Evolutionary conservation across 2,797 vertebrate genomes (phyloP), one percentile per base, ranked within the genome.

Genomic region (Salmo trutta): DNA sequence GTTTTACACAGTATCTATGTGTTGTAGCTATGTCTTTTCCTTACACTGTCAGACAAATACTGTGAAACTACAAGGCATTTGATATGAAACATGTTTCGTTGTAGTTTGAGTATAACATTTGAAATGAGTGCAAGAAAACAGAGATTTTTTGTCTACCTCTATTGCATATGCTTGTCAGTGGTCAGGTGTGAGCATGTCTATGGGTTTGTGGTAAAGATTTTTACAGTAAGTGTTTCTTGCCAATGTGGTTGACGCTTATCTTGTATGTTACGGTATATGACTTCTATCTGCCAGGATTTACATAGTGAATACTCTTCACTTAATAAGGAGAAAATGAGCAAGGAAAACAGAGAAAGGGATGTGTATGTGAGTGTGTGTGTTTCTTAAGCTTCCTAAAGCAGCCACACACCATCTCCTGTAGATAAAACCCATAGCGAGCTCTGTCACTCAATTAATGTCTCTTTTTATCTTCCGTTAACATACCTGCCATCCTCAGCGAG

Each of bases 391-490:
- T 67, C 12, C 27, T 67, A 67, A 67, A 33, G 65, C 16, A 62
- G 51, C 33, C 24, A 47, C 74, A 75, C 79, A 77, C 53, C 33
- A 71, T 75, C 41, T 47, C 47, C 5, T 12, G 67, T 14, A 75
- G 81, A 85, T 84, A 86, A 86, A 86, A 83, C 75, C 78, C 80
- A 83, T 70, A 78, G 80, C 73, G 76, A 75, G 83, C 75, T 83
- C 86, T 88, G 89, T 87, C 86, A 87, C 84, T 92, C 86, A 87
- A 87, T 88, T 88, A 90, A 88, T 83, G 81, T 84, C 73, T 80
- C 56, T 68, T 84, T 92, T 93, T 89, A 92, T 92, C 89, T 88
- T 85, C 79, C 75, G 84, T 88, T 90, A 86, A 89, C 87, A 90
- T 87, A 90, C 88, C 88, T 91, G 83, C 88, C 84, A 84, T 85